Percentiles rank a stretch among this genome's conserved stretches.
These are phyloP conservation scores for Drosophila cardini DNA, from an alignment of 1,140 invertebrate species.

Conservation along the genomic window DNA sequence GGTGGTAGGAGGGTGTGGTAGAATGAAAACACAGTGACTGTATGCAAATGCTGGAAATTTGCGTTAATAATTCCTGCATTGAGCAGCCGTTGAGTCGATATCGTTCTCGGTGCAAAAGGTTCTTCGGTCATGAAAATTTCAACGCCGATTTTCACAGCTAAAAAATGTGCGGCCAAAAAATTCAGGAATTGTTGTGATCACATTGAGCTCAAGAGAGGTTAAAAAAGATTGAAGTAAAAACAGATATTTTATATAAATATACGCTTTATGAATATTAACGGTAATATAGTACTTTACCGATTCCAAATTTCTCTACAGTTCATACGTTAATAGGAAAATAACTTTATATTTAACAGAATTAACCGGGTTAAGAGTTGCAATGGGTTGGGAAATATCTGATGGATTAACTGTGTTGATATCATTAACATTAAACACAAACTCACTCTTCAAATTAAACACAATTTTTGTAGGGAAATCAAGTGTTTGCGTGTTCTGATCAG, in stretches of 20 bases:
- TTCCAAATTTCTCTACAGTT: not conserved
- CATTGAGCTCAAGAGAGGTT: constrained; percentile 13
- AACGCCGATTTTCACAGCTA: constrained; percentile 34
- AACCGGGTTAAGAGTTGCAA: not conserved
- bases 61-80: constrained; percentile 67
- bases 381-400: not conserved
- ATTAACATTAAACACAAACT: not conserved
- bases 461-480: constrained; percentile 10
- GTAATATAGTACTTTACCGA: not conserved
- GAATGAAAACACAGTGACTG: not conserved
- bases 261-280: constrained; percentile 9
- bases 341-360: too few species aligned
- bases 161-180: constrained; percentile 39
- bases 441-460: not conserved
- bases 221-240: not conserved
- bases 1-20: not conserved
- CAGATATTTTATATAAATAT: constrained; percentile 34
- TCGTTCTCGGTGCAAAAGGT: not conserved
- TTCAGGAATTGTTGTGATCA: constrained; percentile 22
- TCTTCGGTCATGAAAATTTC: constrained; percentile 46
- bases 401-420: constrained; percentile 23
- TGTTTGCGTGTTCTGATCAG: not conserved
- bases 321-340: not conserved
- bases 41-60: constrained; percentile 56
- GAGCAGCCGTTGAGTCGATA: constrained; percentile 65